Evolutionary conservation across 2,113 vertebrate genomes (phyloP).

Genomic region (Probosciger aterrimus): DNA sequence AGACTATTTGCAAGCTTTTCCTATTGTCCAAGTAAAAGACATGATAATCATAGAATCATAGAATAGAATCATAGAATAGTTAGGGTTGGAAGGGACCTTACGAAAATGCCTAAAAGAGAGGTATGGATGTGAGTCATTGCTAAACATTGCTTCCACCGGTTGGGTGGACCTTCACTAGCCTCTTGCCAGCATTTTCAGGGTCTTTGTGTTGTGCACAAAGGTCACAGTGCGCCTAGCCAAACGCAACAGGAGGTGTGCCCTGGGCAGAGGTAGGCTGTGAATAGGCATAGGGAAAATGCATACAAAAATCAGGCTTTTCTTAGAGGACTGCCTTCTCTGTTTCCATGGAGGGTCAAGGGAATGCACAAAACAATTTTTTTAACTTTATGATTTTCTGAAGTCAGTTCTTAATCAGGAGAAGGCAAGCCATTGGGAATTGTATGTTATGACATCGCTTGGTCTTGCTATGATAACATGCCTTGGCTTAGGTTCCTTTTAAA

Average conservation of each 20-base stretch:
- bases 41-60: background rate
- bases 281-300: background rate
- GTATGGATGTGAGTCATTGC: background rate
- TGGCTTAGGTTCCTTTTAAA: background rate
- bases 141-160: background rate
- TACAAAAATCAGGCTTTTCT: background rate
- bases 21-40: background rate
- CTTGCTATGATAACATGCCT: background rate
- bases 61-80: background rate
- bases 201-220: background rate
- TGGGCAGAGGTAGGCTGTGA: background rate
- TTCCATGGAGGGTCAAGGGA: background rate
- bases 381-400: background rate
- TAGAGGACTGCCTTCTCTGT: background rate
- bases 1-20: background rate
- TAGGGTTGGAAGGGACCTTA: no score
- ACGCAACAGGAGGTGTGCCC: background rate
- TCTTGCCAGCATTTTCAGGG: rapidly evolving
- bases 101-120: background rate
- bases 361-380: background rate
- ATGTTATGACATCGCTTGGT: background rate
- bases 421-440: background rate
- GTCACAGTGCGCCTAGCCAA: background rate
- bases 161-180: background rate
- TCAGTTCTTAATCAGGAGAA: background rate